These are phyloP conservation scores for Sterna hirundo DNA, from an alignment of 2,113 vertebrate species.

Conservation along the genomic window DNA sequence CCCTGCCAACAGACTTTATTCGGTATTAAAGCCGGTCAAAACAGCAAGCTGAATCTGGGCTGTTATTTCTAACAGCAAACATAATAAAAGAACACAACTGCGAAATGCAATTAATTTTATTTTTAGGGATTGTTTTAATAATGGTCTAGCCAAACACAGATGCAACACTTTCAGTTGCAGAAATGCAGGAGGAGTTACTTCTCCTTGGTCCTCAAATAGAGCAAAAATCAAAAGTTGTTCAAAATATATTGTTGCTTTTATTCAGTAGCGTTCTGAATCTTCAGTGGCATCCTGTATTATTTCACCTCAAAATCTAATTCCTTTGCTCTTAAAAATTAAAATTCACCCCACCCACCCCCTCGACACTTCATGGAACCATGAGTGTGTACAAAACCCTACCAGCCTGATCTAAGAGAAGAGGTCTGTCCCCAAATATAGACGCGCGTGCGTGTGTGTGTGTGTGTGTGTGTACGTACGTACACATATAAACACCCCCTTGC, in stretches of 20 bases:
- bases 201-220: conserved; percentile 62
- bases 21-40: neutral
- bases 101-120: neutral
- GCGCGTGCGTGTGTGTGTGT: no score
- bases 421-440: no score
- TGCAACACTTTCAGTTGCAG: conserved; percentile 21
- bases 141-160: conserved; percentile 59
- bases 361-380: neutral
- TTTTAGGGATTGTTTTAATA: conserved; percentile 49
- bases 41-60: neutral
- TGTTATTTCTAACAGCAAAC: neutral
- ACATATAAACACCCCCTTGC: no score
- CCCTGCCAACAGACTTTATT: neutral
- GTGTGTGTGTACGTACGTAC: neutral
- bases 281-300: neutral
- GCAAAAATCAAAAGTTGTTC: conserved; percentile 50
- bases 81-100: neutral
- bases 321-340: neutral
- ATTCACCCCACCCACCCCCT: neutral
- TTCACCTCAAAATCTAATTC: neutral
- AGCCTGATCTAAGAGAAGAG: neutral
- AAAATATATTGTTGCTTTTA: neutral
- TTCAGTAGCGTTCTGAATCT: neutral
- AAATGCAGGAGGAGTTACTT: conserved; percentile 66
- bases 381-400: neutral